Evolutionary conservation across 1,140 invertebrate genomes (phyloP), one percentile per base, ranked within the genome.

Genomic region (Hylaeus anthracinus): DNA sequence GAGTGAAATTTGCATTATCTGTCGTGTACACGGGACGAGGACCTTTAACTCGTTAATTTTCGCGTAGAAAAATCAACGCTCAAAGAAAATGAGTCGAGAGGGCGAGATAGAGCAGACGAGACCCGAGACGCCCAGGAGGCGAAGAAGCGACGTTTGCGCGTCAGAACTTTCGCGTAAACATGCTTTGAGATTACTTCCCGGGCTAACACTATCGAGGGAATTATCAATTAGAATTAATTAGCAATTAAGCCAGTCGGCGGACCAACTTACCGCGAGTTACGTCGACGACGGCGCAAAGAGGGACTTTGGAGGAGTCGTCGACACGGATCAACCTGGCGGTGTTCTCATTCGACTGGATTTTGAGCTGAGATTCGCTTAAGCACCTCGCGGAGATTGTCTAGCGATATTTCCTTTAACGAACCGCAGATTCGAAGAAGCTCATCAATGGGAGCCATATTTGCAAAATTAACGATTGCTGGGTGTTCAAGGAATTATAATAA

Each of bases 151-250:
- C 83, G 71, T 80, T 65, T 84, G 64, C 80, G 67, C 65, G 63
- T 78, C 41, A 58, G 37, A 85, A 88, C 72, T 88, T 88, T 81
- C 84, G 65, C 86, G 76, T 88, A 90, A 89, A 89, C 81, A 87
- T 60, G 85, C 83, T 74, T 83, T 74, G 72, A 83, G 82, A 88
- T 88, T 88, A 85, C 80, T 82, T 86, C 78, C 69, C 53, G 79
- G 61, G 63, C 85, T 78, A 75, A 81, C 26, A 81, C 75, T 75
- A 78, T 70, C 81, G 71, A 71, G 81, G 76, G 83, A 88, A 89
- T 89, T 88, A 87, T 86, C 83, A 90, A 90, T 86, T 86, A 88
- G 86, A 85, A 90, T 89, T 89, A 86, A 90, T 90, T 88, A 86
- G 80, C 83, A 85, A 90, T 90, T 86, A 86, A 89, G 82, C 79